These are phyloP conservation scores for Numenius phaeopus DNA, from an alignment of 2,797 vertebrate species.

Conservation along the genomic window DNA sequence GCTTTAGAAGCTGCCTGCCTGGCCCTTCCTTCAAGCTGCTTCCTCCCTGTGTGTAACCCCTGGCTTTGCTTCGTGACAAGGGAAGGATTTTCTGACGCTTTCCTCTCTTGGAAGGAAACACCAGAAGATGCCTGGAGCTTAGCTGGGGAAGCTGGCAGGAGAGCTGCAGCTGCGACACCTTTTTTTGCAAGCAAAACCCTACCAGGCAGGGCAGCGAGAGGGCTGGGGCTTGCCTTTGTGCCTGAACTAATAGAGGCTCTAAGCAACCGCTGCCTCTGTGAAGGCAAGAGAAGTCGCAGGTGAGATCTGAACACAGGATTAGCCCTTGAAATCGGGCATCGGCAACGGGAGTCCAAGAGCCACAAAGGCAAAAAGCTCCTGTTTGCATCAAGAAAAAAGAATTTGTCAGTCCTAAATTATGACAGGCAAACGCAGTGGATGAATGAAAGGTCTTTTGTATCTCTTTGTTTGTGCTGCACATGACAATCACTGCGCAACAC, in stretches of 20 bases:
- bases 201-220: background rate
- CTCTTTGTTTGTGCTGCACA: background rate
- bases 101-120: background rate
- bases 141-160: background rate
- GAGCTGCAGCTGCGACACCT: background rate
- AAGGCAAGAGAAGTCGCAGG: background rate
- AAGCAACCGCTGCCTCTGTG: background rate
- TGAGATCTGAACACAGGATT: background rate
- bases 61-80: background rate
- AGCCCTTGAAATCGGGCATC: background rate
- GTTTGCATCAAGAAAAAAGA: background rate
- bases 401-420: background rate
- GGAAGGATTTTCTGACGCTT: background rate
- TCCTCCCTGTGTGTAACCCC: background rate
- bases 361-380: background rate
- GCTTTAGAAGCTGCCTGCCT: background rate
- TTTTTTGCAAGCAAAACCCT: background rate
- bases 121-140: background rate
- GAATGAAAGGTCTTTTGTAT: background rate
- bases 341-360: background rate
- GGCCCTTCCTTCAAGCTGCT: slow-evolving; percentile 27
- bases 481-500: background rate
- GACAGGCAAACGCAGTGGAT: background rate
- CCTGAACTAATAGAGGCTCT: background rate
- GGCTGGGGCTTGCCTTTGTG: background rate